Base-by-base conservation (phyloP, 2,888 invertebrate genomes). In the Omphaloscelis lunosa region DNA sequence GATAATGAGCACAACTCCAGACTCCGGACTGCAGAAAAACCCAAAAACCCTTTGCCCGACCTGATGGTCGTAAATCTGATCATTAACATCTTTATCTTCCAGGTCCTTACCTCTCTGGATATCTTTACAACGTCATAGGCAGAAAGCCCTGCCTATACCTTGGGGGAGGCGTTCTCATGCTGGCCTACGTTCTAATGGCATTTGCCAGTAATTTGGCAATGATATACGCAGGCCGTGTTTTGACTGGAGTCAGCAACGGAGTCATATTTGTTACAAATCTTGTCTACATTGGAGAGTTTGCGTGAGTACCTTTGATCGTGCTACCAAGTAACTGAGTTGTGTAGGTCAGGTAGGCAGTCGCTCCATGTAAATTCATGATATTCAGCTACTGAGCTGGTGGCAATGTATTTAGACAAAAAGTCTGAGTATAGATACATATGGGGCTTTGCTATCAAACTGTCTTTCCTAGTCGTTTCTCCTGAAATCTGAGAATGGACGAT, bases 91-190 rank as follows among this genome's bases (percentile, higher is more conserved):
- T 27, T 41, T 17, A 9, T 39, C 29, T 88, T 90, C 45, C 88
- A 93, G 93, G 93, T 23, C 89, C 93, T 5, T 90, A 89, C 51
- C 11, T 92, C 56, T 82, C 90, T 0, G 91, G 90, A 2, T 91
- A 89, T 75, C 27, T 93, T 0, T 89, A 89, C 1, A 93, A 93
- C 34, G 63, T 75, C 11, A 84, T 85, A 11, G 94, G 93, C 1
- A 82, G 94, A 3, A 93, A 91, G 72, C 89, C 89, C 17, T 89
- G 91, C 61, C 68, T 93, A 0, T 48, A 91, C 17, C 27, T 91
- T 0, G 91, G 89, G 1, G 92, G 90, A 0, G 9, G 79, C 0
- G 6, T 90, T 5, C 59, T 80, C 6, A 41, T 88, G 0, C 11
- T 87, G 0, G 75, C 89, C 0, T 91, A 84, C 45, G 2, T 90